Conservation (phyloP, 2,888 invertebrate species). For the Aphodius granarius region DNA sequence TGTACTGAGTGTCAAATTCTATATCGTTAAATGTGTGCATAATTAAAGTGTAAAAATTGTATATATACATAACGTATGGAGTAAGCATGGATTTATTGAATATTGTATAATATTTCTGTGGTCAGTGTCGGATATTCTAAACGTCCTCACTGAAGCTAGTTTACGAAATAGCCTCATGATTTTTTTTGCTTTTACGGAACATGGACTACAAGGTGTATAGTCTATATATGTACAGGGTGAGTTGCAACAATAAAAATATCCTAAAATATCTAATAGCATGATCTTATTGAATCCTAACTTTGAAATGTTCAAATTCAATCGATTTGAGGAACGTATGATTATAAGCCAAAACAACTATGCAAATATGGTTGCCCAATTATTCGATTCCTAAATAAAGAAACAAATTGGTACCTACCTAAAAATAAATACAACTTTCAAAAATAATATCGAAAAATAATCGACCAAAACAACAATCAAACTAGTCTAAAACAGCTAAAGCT, state of each 20-base stretch:
- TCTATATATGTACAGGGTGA: slow-evolving; percentile 14
- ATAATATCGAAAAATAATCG: too few species aligned
- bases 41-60: slow-evolving; percentile 38
- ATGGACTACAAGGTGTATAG: slow-evolving; percentile 13
- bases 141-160: slow-evolving; percentile 27
- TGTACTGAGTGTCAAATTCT: slow-evolving; percentile 48
- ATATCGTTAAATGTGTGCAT: slow-evolving; percentile 46
- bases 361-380: too few species aligned
- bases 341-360: too few species aligned
- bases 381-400: too few species aligned
- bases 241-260: slow-evolving; percentile 7
- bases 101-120: slow-evolving; percentile 29
- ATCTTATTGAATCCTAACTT: background rate
- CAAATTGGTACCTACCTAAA: too few species aligned
- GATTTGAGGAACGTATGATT: too few species aligned
- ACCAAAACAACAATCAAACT: too few species aligned
- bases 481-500: too few species aligned
- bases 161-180: slow-evolving; percentile 35
- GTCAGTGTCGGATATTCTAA: slow-evolving; percentile 30
- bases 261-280: background rate
- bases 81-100: slow-evolving; percentile 18
- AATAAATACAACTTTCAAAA: too few species aligned
- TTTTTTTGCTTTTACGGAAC: background rate
- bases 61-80: slow-evolving; percentile 29
- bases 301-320: background rate